A percentile compares a stretch with the other conserved stretches of the same genome.
These are phyloP conservation scores for Catharus bicknelli DNA, from an alignment of 2,113 vertebrate species.

Conservation along the genomic window DNA sequence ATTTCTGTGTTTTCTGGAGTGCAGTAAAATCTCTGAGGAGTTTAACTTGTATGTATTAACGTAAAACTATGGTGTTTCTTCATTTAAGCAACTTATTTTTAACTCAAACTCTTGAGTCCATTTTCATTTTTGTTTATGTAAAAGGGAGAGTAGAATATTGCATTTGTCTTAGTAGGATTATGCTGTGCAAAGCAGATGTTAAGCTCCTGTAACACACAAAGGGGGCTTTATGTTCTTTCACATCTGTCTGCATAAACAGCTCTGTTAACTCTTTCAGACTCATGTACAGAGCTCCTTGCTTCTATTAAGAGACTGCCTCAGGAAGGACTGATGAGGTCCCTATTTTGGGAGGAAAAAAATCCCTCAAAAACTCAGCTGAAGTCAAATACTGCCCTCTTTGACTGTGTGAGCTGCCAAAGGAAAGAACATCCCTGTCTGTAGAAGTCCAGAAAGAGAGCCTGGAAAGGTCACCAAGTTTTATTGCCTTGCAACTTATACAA, in stretches of 20 bases:
- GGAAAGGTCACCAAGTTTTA: background rate
- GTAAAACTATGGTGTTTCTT: background rate
- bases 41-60: background rate
- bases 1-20: background rate
- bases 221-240: conserved; percentile 61
- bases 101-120: conserved; percentile 26
- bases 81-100: conserved; percentile 28
- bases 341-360: fast-evolving
- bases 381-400: background rate
- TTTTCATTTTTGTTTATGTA: conserved; percentile 44
- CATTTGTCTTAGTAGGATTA: conserved; percentile 48
- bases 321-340: background rate
- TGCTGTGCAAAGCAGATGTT: conserved; percentile 70
- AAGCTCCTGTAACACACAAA: conserved; percentile 64
- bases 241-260: conserved; percentile 71
- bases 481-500: background rate
- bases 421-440: background rate
- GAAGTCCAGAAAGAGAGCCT: background rate
- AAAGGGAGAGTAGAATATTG: conserved; percentile 49
- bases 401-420: background rate
- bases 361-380: background rate
- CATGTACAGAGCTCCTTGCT: background rate
- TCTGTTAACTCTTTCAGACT: conserved; percentile 59
- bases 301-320: background rate
- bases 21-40: background rate